Percentiles rank a stretch among this genome's conserved stretches.
Conservation (phyloP, 2,797 vertebrate genomes). For the Novumbra hubbsi region DNA sequence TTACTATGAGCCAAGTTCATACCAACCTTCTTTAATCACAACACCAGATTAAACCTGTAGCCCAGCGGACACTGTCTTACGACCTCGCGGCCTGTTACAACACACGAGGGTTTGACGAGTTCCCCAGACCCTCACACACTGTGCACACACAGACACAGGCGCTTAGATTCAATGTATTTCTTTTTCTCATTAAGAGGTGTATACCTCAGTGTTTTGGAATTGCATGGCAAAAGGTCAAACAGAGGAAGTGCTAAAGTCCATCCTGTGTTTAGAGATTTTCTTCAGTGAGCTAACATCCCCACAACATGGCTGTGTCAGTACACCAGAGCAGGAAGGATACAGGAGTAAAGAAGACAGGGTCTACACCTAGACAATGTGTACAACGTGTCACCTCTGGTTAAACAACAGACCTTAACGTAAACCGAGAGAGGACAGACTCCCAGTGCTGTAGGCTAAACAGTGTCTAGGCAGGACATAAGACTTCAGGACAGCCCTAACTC, state of each 20-base stretch:
- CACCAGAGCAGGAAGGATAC: not conserved
- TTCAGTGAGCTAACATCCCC: not conserved
- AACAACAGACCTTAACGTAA: not conserved
- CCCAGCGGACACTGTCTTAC: not conserved
- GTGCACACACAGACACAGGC: not conserved
- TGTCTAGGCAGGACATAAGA: not conserved
- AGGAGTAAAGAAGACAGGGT: not conserved
- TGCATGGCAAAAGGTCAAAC: not conserved
- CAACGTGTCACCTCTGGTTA: not conserved
- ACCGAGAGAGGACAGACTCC: not conserved
- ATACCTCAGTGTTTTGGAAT: not conserved
- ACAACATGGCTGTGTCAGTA: not conserved
- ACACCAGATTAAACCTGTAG: conserved; percentile 3
- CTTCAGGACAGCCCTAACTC: not conserved
- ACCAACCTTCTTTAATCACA: not conserved
- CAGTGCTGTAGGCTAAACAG: not conserved
- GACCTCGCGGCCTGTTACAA: not conserved
- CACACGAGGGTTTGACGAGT: not conserved
- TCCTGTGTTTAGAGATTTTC: not conserved
- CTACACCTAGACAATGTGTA: not conserved
- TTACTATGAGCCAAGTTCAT: not conserved
- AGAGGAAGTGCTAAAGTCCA: conserved; percentile 23
- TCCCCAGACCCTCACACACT: not conserved
- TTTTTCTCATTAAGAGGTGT: too few species aligned
- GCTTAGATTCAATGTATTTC: too few species aligned